These are phyloP conservation scores for Phocides pigmalion DNA, from an alignment of 1,140 invertebrate species.

Conservation along the genomic window DNA sequence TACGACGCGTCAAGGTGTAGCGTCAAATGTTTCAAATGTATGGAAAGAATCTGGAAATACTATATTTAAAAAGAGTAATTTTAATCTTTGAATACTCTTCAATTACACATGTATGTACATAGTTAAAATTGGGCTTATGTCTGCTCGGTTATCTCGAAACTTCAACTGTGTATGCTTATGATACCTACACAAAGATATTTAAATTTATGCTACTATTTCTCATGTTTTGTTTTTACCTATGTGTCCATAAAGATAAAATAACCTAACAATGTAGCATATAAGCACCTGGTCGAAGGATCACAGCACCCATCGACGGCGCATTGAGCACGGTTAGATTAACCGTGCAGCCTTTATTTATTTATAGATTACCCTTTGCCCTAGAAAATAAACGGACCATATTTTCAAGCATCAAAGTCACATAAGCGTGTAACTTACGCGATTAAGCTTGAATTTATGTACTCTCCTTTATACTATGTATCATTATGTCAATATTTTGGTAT, in stretches of 20 bases:
- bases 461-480: background rate
- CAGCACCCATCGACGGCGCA: constrained; percentile 44
- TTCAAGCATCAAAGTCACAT: constrained; percentile 66
- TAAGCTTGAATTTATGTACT: constrained; percentile 53
- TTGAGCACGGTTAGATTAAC: constrained; percentile 59
- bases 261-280: constrained; percentile 12
- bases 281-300: constrained; percentile 50
- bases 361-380: constrained; percentile 75
- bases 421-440: constrained; percentile 64
- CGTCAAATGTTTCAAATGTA: too few species aligned
- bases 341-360: constrained; percentile 74
- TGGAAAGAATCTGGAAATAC: too few species aligned
- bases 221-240: too few species aligned
- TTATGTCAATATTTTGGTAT: background rate
- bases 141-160: too few species aligned
- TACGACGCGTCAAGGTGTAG: too few species aligned
- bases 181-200: too few species aligned
- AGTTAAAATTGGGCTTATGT: too few species aligned
- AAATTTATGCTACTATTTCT: too few species aligned
- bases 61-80: too few species aligned
- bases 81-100: too few species aligned
- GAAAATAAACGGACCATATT: constrained; percentile 73
- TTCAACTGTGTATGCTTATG: too few species aligned
- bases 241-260: background rate
- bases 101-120: too few species aligned